Base-by-base conservation (phyloP, 2,797 vertebrate genomes). In the Aldrovandia affinis region DNA sequence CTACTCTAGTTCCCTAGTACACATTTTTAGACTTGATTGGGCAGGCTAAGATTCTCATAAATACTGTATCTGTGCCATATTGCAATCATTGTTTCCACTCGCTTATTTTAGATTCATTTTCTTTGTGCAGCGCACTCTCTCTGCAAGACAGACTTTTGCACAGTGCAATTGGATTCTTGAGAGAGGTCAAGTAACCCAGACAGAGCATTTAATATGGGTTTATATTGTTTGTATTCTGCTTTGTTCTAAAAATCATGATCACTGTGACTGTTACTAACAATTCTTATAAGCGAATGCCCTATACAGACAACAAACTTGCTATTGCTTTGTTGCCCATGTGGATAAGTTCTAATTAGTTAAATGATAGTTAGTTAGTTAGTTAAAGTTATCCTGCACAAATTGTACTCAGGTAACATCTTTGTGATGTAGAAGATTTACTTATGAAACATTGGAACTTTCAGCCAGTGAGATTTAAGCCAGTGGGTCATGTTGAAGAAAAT, bases 71-170 rank as follows among this genome's bases (percentile, higher is more conserved):
- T 54, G 78, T 79, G 61, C 20, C 47, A 57, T 28, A 59, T 75
- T 81, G 18, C 80, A 85, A 39, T 63, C 61, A 82, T 63, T 42
- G 25, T 63, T 81, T 63, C 36, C n/a, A n/a, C 33, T 55, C 25
- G 25, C 18, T 59, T 81, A 52, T 54, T 80, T 80, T 54, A 80
- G 50, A 52, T 80, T 30, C 15, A 54, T 55, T 57, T 80, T 80
- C n/a, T 36, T 70, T 39, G 18, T n/a, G 44, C 44, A n/a, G 44
- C 52, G 9, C 44, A 78, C 42, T 78, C 22, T 78, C 28, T 42
- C 77, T 70, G 15, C 55, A 57, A 20, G 36, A 70, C 39, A 36
- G 33, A 70, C 68, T 5, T 70, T 28, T 63, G 25, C 14, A 15
- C 2, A 30, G 5, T 25, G 7, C 28, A 3, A 33, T 33, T 30